Evolutionary conservation across 2,797 vertebrate species (phyloP).

Genomic region (Lepus townsendii): DNA sequence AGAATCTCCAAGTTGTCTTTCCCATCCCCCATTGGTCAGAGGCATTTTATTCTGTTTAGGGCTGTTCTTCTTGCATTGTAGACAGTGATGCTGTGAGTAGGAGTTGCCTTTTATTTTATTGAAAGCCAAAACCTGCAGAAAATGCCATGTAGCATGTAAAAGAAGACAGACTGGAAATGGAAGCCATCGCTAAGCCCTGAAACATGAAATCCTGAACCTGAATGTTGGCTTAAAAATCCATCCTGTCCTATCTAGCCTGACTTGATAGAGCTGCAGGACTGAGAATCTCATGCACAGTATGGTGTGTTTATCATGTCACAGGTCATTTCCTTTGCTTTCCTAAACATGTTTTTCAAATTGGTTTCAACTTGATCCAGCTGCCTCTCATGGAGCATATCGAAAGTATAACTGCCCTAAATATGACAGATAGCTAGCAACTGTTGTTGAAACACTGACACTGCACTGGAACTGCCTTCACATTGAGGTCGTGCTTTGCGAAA

Average conservation of each 20-base stretch:
- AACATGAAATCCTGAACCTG: constrained; percentile 59
- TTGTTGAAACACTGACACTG: constrained; percentile 77
- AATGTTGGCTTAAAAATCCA: constrained; percentile 61
- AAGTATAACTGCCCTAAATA: constrained; percentile 77
- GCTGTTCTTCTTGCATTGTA: neutral
- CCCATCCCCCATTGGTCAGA: neutral
- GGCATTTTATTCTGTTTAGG: neutral
- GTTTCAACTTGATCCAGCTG: constrained; percentile 85
- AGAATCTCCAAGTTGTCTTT: neutral
- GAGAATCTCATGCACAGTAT: constrained; percentile 63
- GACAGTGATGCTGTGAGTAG: neutral
- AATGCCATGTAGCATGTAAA: constrained; percentile 32
- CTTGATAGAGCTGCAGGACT: constrained; percentile 63
- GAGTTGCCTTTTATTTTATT: constrained; percentile 23
- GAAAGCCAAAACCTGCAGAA: neutral
- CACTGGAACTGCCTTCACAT: neutral
- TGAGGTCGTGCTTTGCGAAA: constrained; percentile 70
- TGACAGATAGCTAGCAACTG: constrained; percentile 85
- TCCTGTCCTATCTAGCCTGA: constrained; percentile 50
- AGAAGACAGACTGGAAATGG: constrained; percentile 58
- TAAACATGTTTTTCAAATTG: constrained; percentile 82
- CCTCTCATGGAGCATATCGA: constrained; percentile 71
- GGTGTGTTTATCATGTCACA: constrained; percentile 75
- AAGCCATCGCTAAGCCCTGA: constrained; percentile 53
- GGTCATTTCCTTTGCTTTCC: constrained; percentile 83